Evolutionary conservation across 2,888 invertebrate genomes (phyloP), one percentile per base, ranked within the genome.

Genomic region (Oeneis ivallda): DNA sequence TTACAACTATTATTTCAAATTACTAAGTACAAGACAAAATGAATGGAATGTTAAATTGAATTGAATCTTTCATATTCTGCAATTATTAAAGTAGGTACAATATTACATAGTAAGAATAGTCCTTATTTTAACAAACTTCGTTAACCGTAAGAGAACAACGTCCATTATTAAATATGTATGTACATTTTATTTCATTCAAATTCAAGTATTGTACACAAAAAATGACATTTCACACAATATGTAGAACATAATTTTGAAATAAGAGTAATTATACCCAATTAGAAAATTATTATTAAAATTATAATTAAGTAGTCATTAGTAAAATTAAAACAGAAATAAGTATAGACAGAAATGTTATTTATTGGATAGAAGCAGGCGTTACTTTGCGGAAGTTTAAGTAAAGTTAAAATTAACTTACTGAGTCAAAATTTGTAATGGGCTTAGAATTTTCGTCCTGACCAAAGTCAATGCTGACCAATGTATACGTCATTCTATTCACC

Each of bases 1-100:
- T 81, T 86, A 89, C 86, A 85, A 80, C 39, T 47, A 47, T 77
- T 77, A 74, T 80, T 80, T 82, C 78, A 82, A 86, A 84, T 80
- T 79, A 47, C 84, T 86, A 88, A 86, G 85, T 87, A 89, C 85
- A 83, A 74, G 73, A 72, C 70, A 75, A 71, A 71, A 68, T 71
- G 64, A 70, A 69, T 78, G 79, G 79, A 79, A 78, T 79, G 78
- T 77, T 68, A 71, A 65, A 43, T 26, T 26, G 26, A 13, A 6
- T 70, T 65, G 17, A 68, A 69, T 71, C n/a, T n/a, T n/a, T n/a
- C 69, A 66, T 69, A 69, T 52, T 64, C 43, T 68, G 50, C 53
- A 57, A 26, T 63, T 43, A 41, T 26, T 65, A 65, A 65, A 26
- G 26, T 68, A 70, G 64, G 66, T 66, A 64, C 53, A 60, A 43